Percentiles rank a stretch among this genome's conserved stretches.
phyloP scores from a whole-genome alignment of 2,797 vertebrate species.

The Mormyrops attenuatus region DNA sequence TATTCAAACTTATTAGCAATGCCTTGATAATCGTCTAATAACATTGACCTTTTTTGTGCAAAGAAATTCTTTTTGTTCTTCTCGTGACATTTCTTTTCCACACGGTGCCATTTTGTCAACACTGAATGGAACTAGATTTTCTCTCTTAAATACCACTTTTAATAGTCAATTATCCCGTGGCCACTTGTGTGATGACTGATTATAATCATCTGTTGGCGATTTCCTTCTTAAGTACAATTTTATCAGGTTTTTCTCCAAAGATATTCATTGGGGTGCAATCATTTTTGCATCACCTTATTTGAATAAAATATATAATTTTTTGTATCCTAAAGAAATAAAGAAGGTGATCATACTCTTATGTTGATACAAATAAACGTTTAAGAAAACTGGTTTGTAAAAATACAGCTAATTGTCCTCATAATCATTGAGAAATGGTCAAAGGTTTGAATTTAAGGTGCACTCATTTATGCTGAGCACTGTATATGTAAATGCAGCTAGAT shows the following conservation, averaged over 20 bases:
- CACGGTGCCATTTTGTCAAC: neutral
- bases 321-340: neutral
- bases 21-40: neutral
- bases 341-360: neutral
- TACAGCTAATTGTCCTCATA: neutral
- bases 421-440: neutral
- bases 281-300: neutral
- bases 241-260: neutral
- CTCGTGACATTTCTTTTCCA: neutral
- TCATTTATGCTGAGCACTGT: neutral
- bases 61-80: neutral
- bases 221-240: neutral
- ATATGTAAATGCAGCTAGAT: neutral
- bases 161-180: neutral
- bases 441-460: too few relatives aligned
- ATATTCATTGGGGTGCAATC: neutral
- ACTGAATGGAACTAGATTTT: neutral
- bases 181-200: neutral
- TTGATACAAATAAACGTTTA: neutral
- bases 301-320: neutral
- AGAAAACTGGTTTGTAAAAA: neutral
- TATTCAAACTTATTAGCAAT: neutral
- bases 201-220: neutral
- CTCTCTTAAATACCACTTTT: neutral
- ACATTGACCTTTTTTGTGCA: neutral